These are phyloP conservation scores for Lates japonicus DNA, from an alignment of 2,797 vertebrate species.

Conservation along the genomic window DNA sequence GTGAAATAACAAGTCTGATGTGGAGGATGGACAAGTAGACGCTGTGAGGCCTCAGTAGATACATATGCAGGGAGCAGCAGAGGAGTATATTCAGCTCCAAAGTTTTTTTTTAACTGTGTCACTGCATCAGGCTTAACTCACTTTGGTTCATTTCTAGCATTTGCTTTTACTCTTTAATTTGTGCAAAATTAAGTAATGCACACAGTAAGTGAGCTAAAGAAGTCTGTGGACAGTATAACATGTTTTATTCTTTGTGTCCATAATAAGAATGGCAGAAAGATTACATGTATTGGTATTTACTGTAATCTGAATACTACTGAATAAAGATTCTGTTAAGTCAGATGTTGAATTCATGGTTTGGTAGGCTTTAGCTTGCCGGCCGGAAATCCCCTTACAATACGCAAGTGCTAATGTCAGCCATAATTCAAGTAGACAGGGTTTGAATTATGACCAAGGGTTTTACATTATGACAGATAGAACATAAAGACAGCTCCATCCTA, in stretches of 20 bases:
- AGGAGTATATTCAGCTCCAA: not conserved
- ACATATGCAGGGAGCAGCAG: slow-evolving; percentile 16
- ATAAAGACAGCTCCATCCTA: not conserved
- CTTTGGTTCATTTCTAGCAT: not conserved
- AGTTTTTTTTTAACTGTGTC: not conserved
- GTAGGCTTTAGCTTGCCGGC: too few species aligned
- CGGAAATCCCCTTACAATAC: not conserved
- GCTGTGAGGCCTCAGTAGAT: slow-evolving; percentile 13
- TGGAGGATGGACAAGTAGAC: slow-evolving; percentile 42
- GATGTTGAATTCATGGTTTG: not conserved
- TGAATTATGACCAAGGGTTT: not conserved
- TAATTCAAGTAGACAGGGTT: not conserved
- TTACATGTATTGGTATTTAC: not conserved
- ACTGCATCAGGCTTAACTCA: not conserved
- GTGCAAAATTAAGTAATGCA: not conserved
- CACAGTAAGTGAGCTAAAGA: not conserved
- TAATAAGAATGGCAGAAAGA: not conserved
- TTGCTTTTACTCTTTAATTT: not conserved
- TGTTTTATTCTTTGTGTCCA: slow-evolving; percentile 2
- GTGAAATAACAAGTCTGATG: slow-evolving; percentile 62
- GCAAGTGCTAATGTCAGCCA: not conserved
- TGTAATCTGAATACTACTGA: not conserved
- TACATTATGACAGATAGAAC: too few species aligned
- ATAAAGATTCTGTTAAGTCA: not conserved
- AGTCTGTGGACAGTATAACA: not conserved